Evolutionary conservation across 2,888 invertebrate genomes (phyloP), one percentile per base, ranked within the genome.

Genomic region (Acrocyrtus sp.): DNA sequence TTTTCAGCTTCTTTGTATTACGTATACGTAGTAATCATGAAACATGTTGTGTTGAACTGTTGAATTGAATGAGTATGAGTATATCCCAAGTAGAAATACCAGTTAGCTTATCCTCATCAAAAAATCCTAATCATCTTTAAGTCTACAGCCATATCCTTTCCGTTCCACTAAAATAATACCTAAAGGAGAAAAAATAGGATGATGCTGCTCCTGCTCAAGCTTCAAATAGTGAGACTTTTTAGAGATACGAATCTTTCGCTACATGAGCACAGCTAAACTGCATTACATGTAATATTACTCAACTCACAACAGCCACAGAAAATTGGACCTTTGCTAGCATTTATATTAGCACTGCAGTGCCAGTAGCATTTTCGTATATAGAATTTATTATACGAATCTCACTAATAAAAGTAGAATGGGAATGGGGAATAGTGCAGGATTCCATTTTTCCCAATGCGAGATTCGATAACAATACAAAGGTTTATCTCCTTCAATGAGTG

Each of bases 401-500:
- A n/a, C n/a, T n/a, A n/a, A n/a, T n/a, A n/a, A n/a, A n/a, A n/a
- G n/a, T n/a, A n/a, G n/a, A n/a, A n/a, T n/a, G n/a, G n/a, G n/a
- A n/a, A n/a, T n/a, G n/a, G 29, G 6, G 21, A 34, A 50, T 39
- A 53, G 43, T 19, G 41, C 60, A 72, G 21, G 22, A 43, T 60
- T 48, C 41, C 27, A n/a, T 54, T 63, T 56, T 72, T 53, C 57
- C 65, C 58, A 60, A 63, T 60, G 60, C 57, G 2, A 26, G 21
- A n/a, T 51, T 27, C 45, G 45, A 34, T 21, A 58, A 58, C 51
- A 67, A 65, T 65, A 47, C 58, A 27, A 65, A 72, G 57, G 53
- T 67, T 70, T 72, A 72, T 72, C 72, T 72, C 58, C 57, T 58
- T 72, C 51, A 72, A 60, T 72, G 72, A 65, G 51, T 72, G 54